A percentile compares a stretch with the other conserved stretches of the same genome.
Evolutionary conservation across 2,113 vertebrate species (phyloP).

Genomic region (Phocoena phocoena): DNA sequence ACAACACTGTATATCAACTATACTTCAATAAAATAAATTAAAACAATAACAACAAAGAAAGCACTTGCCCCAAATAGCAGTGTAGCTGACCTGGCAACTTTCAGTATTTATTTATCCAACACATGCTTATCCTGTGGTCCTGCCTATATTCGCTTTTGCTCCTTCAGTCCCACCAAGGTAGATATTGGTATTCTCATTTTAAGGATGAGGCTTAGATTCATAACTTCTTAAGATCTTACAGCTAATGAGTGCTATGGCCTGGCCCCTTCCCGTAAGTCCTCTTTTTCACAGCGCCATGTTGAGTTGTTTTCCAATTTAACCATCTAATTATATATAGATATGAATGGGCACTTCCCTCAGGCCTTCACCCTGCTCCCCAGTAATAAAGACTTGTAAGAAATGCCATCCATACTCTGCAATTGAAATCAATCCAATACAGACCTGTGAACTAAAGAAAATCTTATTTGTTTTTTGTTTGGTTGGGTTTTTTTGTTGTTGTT

Average conservation of each 20-base stretch:
- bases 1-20: background rate
- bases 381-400: background rate
- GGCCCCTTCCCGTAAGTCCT: background rate
- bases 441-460: background rate
- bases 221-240: background rate
- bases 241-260: background rate
- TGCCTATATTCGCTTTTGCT: background rate
- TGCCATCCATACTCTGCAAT: background rate
- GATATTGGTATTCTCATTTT: background rate
- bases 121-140: accelerated
- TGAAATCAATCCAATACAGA: background rate
- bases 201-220: background rate
- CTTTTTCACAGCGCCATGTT: background rate
- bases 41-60: background rate
- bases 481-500: too few relatives aligned
- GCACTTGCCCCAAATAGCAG: background rate
- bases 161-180: background rate
- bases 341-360: background rate
- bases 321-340: too few relatives aligned
- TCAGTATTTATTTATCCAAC: background rate
- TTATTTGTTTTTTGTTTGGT: background rate
- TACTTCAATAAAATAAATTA: background rate
- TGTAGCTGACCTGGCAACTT: background rate
- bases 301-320: background rate
- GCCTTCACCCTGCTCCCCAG: background rate